phyloP scores from a whole-genome alignment of 1,140 invertebrate species.

The Cotesia chilonis region DNA sequence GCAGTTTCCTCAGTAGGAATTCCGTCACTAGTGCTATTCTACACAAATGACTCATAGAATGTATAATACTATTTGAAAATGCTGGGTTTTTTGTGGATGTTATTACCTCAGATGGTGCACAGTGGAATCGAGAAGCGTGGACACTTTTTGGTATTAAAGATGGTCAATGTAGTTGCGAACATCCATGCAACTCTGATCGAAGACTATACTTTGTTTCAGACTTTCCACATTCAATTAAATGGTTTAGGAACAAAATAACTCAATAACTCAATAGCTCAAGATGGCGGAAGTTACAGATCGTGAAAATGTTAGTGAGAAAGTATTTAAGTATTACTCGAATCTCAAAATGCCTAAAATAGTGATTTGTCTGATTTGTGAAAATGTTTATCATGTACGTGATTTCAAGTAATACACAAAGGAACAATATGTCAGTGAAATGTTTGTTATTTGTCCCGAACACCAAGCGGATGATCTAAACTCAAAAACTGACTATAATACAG shows the following conservation, averaged over 20 bases:
- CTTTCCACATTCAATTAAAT: conserved; percentile 38
- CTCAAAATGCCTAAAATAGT: too few species aligned
- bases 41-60: conserved; percentile 36
- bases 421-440: too few species aligned
- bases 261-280: too few species aligned
- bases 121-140: conserved; percentile 42
- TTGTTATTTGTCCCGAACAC: too few species aligned
- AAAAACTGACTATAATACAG: too few species aligned
- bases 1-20: conserved; percentile 31
- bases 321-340: too few species aligned
- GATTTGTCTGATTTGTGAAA: too few species aligned
- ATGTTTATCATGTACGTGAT: too few species aligned
- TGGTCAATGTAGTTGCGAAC: conserved; percentile 18
- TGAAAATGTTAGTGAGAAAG: too few species aligned
- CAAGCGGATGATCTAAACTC: too few species aligned
- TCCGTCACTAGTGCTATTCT: conserved; percentile 19
- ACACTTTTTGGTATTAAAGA: conserved; percentile 33
- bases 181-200: conserved; percentile 21
- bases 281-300: too few species aligned
- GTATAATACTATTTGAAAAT: conserved; percentile 37
- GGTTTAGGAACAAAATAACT: conserved; percentile 17
- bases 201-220: conserved; percentile 40
- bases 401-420: too few species aligned
- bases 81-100: conserved; percentile 38
- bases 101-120: conserved; percentile 37